Evolutionary conservation across 2,888 invertebrate species (phyloP).

Genomic region (Phalera bucephala): DNA sequence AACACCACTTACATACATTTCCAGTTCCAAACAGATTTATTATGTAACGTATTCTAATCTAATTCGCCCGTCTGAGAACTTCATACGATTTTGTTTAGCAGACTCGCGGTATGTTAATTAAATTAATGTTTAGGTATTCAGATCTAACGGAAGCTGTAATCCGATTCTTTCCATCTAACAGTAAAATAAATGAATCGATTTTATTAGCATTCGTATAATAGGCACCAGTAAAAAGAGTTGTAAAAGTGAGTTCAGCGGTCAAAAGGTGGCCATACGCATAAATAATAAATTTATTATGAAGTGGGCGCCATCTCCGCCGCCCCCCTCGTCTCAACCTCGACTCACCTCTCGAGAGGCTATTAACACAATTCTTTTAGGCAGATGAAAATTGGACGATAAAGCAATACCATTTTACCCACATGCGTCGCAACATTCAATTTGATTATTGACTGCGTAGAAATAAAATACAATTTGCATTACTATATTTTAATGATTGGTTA

Average conservation of each 20-base stretch:
- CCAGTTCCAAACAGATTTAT: constrained; percentile 26
- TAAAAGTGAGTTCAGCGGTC: constrained; percentile 22
- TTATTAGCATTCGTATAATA: constrained; percentile 3
- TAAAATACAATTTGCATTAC: too few species aligned
- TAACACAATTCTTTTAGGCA: constrained; percentile 35
- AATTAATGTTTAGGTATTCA: constrained; percentile 4
- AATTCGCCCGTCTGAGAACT: constrained; percentile 13
- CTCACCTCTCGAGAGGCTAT: constrained; percentile 21
- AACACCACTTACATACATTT: constrained; percentile 16
- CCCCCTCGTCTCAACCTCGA: constrained; percentile 5
- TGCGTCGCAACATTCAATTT: too few species aligned
- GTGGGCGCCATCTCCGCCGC: constrained; percentile 9
- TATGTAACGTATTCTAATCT: constrained; percentile 23
- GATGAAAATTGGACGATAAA: too few species aligned
- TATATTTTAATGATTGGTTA: too few species aligned
- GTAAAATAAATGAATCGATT: constrained; percentile 9
- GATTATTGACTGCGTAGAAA: too few species aligned
- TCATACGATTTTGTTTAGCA: constrained; percentile 13
- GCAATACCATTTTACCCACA: too few species aligned
- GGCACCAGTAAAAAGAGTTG: constrained; percentile 22
- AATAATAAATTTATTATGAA: constrained; percentile 34
- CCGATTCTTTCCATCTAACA: background rate
- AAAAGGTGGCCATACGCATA: constrained; percentile 26
- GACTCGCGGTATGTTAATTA: constrained; percentile 18
- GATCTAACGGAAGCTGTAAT: background rate